These are phyloP conservation scores for Micronycteris hirsuta DNA, from an alignment of 2,113 vertebrate species.

Conservation along the genomic window DNA sequence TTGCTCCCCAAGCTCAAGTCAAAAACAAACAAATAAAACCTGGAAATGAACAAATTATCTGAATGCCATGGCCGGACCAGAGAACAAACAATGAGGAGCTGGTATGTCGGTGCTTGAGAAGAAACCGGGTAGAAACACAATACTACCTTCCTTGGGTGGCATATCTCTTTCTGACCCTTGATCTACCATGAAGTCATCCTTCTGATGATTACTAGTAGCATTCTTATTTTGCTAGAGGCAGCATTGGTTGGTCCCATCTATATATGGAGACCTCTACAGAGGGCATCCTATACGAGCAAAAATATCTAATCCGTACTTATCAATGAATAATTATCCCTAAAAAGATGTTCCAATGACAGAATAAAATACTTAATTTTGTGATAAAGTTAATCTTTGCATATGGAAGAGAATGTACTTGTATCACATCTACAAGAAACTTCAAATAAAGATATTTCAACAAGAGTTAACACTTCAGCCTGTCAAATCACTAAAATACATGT, in stretches of 20 bases:
- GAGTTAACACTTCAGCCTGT: background rate
- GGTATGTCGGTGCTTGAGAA: background rate
- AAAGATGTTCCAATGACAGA: background rate
- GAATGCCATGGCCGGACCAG: background rate
- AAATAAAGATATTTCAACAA: background rate
- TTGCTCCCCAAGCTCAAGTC: background rate
- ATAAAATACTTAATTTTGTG: background rate
- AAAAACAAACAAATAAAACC: background rate
- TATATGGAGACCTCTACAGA: background rate
- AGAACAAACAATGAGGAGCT: background rate
- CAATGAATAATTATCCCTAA: background rate
- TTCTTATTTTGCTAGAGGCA: background rate
- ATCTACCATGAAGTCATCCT: background rate
- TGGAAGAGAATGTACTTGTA: background rate
- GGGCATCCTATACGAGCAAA: background rate
- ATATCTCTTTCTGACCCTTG: background rate
- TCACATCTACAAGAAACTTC: background rate
- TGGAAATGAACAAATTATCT: background rate
- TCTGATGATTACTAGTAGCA: background rate
- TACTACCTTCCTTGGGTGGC: too few species aligned
- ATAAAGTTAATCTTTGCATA: background rate
- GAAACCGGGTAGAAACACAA: background rate
- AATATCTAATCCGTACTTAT: background rate
- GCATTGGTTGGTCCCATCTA: background rate
- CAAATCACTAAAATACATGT: background rate